Evolutionary conservation across 2,797 vertebrate genomes (phyloP), one percentile per base, ranked within the genome.

Genomic region (Scolopax bukidnonensis): DNA sequence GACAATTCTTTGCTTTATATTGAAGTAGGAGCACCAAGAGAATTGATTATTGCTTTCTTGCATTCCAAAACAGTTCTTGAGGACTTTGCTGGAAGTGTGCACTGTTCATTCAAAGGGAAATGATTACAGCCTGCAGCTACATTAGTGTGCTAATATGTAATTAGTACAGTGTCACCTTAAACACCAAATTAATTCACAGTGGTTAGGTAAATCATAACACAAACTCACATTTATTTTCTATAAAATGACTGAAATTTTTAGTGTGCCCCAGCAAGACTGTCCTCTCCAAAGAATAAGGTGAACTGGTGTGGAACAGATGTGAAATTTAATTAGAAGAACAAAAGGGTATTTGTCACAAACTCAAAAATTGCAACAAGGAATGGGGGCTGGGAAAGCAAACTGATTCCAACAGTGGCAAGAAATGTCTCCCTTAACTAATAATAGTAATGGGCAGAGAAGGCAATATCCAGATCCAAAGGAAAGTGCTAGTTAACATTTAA

Each of bases 111-210:
- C 61, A 63, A 75, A 94, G 73, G 53, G 32, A 92, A 85, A 78
- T 76, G 1, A 93, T 95, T 94, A 78, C 32, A 84, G 77, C 86
- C 73, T 79, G 60, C 71, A 87, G 78, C 83, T 84, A 67, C 65
- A 16, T 92, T 86, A 89, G 91, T 84, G 91, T 94, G 69, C 81
- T 94, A 87, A 77, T 90, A 56, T 78, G 64, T 78, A 90, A 94
- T 95, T 95, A 93, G 84, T 85, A 67, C 82, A 79, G 69, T 89
- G 84, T 89, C 94, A 93, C 81, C 77, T 94, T 96, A 95, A 96
- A 89, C 60, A 90, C n/a, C 51, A 87, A 95, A 95, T 96, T 84
- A 89, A 77, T 88, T 95, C 79, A 61, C 54, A 77, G 61, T 70
- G 74, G 53, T 87, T 86, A 87, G 68, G 75, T 92, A 88, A 90